Percentiles rank a stretch among this genome's conserved stretches.
Conservation (phyloP, 2,888 invertebrate genomes). For the Amphipoea oculea region DNA sequence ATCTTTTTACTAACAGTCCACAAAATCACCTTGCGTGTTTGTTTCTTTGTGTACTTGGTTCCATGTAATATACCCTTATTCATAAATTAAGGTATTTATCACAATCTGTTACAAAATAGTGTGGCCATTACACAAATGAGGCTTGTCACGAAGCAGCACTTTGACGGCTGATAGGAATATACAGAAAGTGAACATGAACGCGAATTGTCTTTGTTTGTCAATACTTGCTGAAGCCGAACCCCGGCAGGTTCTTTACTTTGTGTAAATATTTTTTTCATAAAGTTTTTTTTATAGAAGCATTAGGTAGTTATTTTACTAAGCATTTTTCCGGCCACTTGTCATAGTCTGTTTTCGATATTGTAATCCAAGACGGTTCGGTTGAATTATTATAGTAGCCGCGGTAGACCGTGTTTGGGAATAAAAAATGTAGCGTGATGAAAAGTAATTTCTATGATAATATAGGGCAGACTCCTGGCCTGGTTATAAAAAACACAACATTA, state of each 20-base stretch:
- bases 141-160: constrained; percentile 61
- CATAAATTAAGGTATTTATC: constrained; percentile 57
- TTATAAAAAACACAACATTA: background rate
- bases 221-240: constrained; percentile 4
- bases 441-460: background rate
- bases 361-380: constrained; percentile 5
- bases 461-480: background rate
- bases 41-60: constrained; percentile 19
- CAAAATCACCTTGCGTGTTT: constrained; percentile 10
- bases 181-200: constrained; percentile 31
- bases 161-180: constrained; percentile 31
- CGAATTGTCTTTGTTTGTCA: background rate
- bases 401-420: background rate
- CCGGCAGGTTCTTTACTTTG: background rate
- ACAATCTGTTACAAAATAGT: constrained; percentile 63
- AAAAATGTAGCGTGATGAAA: constrained; percentile 4
- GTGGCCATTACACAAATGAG: constrained; percentile 61
- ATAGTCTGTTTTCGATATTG: constrained; percentile 23
- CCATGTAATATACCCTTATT: constrained; percentile 34
- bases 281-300: background rate
- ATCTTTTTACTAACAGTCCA: background rate
- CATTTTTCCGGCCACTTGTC: background rate
- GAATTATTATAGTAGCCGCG: constrained; percentile 1
- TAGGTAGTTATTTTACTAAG: background rate
- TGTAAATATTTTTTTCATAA: background rate